Conservation (phyloP, 2,888 invertebrate species). For the Drosophila acutilabella region DNA sequence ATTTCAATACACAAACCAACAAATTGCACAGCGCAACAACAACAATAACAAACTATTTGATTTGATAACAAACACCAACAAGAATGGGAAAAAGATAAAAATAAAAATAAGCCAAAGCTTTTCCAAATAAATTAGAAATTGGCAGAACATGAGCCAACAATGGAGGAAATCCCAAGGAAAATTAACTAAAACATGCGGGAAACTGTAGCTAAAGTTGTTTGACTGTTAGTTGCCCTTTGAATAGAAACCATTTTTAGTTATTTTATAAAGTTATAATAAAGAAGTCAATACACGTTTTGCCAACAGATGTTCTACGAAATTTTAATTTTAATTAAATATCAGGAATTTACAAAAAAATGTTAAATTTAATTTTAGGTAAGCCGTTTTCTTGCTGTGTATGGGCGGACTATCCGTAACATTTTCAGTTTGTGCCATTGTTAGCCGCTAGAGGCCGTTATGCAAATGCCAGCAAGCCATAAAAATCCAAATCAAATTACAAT, state of each 20-base stretch:
- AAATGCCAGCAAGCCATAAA: conserved; percentile 63
- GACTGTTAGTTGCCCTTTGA: not conserved
- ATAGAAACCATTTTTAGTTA: not conserved
- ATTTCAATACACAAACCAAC: conserved; percentile 52
- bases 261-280: not conserved
- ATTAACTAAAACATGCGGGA: not conserved
- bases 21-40: conserved; percentile 10
- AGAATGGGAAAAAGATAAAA: conserved; percentile 19
- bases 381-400: no score
- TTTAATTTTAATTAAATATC: no score
- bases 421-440: conserved; percentile 47
- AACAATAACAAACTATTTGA: conserved; percentile 50
- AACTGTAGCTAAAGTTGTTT: not conserved
- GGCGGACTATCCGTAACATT: not conserved
- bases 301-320: no score
- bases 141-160: conserved; percentile 16
- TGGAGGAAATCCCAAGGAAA: conserved; percentile 6
- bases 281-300: no score
- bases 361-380: no score
- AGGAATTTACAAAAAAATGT: no score
- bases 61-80: conserved; percentile 47
- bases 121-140: conserved; percentile 59
- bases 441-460: conserved; percentile 33
- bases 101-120: conserved; percentile 35
- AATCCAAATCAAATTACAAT: conserved; percentile 72